Evolutionary conservation across 1,140 invertebrate species (phyloP).

Genomic region (Acromyrmex heyeri): DNA sequence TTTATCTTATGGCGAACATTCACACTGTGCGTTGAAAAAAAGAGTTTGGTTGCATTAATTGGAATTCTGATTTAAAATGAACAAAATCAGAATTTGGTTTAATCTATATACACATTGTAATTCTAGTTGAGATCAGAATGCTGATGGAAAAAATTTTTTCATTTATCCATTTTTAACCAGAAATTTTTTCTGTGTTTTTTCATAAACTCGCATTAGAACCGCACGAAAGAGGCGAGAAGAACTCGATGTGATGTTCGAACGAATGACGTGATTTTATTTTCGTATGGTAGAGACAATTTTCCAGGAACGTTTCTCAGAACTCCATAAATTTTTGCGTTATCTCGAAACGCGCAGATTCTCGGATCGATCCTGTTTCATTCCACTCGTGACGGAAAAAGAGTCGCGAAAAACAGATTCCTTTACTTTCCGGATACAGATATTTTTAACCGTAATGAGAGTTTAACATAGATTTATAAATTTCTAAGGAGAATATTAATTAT

Average conservation of each 20-base stretch:
- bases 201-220: not conserved
- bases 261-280: conserved; percentile 52
- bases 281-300: conserved; percentile 37
- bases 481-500: no score
- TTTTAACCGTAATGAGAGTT: not conserved
- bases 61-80: no score
- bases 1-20: conserved; percentile 15
- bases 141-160: no score
- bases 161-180: no score
- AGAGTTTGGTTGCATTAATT: no score
- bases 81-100: no score
- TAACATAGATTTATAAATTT: no score
- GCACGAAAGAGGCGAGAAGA: not conserved
- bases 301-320: not conserved
- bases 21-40: no score
- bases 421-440: not conserved
- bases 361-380: not conserved
- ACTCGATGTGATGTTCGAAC: not conserved
- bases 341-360: conserved; percentile 27
- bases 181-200: not conserved
- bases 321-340: conserved; percentile 20
- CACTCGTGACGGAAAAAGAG: not conserved
- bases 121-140: no score
- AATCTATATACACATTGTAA: no score
- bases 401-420: not conserved